phyloP scores from a whole-genome alignment of 23 tunicate species.

The Trididemnum nubilum region DNA sequence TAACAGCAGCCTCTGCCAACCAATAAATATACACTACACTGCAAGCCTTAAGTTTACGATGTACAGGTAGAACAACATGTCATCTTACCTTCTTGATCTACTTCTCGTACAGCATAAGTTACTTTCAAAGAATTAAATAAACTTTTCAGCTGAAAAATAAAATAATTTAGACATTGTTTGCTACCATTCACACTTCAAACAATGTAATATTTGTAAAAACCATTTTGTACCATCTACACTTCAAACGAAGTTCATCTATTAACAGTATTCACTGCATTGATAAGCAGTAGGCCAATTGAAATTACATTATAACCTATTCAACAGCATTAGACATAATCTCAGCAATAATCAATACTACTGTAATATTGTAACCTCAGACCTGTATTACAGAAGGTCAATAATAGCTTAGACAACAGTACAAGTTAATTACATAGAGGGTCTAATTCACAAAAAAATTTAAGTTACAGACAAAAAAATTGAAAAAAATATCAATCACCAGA shows the following conservation, averaged over 20 bases:
- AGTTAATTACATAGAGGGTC: too few species aligned
- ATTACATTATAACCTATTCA: not conserved
- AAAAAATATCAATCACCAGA: too few species aligned
- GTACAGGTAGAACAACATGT: not conserved
- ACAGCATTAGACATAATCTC: not conserved
- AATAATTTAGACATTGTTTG: not conserved
- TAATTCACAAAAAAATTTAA: too few species aligned
- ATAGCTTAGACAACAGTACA: too few species aligned
- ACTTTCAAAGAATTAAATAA: conserved; percentile 46
- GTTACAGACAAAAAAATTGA: too few species aligned
- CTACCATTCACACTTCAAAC: not conserved
- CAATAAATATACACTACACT: not conserved
- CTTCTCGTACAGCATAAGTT: conserved; percentile 40
- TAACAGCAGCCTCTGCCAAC: too few species aligned
- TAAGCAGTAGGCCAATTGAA: too few species aligned
- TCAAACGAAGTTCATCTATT: too few species aligned
- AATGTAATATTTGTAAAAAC: not conserved
- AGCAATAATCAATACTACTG: too few species aligned
- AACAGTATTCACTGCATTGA: too few species aligned
- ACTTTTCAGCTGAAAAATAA: conserved; percentile 47
- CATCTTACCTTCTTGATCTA: conserved; percentile 53
- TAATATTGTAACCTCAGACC: too few species aligned
- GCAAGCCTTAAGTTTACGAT: not conserved
- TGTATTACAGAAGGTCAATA: too few species aligned
- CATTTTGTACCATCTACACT: not conserved